A percentile compares a stretch with the other conserved stretches of the same genome.
Evolutionary conservation across 2,113 vertebrate species (phyloP).

Genomic region (Vimba vimba): DNA sequence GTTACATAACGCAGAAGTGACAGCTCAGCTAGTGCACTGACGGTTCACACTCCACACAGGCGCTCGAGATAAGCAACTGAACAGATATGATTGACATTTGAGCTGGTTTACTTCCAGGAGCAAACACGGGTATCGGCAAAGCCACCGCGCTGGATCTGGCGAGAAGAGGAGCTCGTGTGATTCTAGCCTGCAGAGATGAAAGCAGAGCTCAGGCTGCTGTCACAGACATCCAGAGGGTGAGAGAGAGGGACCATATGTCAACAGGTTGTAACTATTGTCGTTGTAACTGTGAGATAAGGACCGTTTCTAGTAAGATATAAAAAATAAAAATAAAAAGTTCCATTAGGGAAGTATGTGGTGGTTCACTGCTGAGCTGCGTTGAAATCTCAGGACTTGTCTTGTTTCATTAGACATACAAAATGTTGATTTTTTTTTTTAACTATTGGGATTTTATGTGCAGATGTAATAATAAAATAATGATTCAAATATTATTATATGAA

Average conservation of each 20-base stretch:
- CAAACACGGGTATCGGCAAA: slow-evolving; percentile 46
- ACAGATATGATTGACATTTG: neutral
- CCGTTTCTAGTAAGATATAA: neutral
- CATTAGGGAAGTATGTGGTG: neutral
- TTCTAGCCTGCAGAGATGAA: slow-evolving; percentile 75
- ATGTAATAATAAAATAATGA: neutral
- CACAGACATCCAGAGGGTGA: slow-evolving; percentile 75
- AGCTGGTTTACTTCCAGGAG: slow-evolving; percentile 25
- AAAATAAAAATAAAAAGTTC: neutral
- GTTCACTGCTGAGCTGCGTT: neutral
- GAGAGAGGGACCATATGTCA: neutral
- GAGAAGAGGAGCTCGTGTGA: slow-evolving; percentile 77
- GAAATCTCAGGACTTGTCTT: neutral
- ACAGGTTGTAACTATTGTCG: too few relatives aligned
- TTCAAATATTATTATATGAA: too few relatives aligned
- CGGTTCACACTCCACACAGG: neutral
- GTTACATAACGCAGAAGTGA: neutral
- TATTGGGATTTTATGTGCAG: neutral
- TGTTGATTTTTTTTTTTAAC: neutral
- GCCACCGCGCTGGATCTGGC: slow-evolving; percentile 66
- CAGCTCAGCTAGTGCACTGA: neutral
- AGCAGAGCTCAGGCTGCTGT: slow-evolving; percentile 72
- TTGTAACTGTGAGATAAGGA: neutral
- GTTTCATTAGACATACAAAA: neutral
- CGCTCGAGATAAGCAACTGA: neutral